These are phyloP conservation scores for Notolabrus celidotus DNA, from an alignment of 2,797 vertebrate species.

Conservation along the genomic window DNA sequence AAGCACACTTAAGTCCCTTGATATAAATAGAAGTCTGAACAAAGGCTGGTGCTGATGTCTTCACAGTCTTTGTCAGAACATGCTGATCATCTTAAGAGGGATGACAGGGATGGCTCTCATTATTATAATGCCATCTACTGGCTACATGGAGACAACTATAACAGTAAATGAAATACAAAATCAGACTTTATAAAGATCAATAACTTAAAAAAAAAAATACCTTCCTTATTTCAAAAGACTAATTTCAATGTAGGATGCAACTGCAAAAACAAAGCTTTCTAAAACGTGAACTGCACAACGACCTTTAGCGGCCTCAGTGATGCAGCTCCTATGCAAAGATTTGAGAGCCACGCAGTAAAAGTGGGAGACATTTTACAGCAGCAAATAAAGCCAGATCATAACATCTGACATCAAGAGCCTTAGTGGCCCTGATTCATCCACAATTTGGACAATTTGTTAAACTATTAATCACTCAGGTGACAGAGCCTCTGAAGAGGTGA, in stretches of 20 bases:
- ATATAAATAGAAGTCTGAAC: constrained; percentile 50
- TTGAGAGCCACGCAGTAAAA: constrained; percentile 71
- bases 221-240: not conserved
- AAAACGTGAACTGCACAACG: constrained; percentile 43
- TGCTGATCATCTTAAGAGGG: constrained; percentile 35
- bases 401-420: constrained; percentile 77
- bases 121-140: constrained; percentile 70
- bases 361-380: constrained; percentile 81
- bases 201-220: not conserved
- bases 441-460: constrained; percentile 85
- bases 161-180: constrained; percentile 9
- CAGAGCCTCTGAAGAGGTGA: constrained; percentile 76
- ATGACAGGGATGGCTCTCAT: constrained; percentile 36
- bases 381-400: constrained; percentile 82
- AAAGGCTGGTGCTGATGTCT: constrained; percentile 44
- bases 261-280: constrained; percentile 10
- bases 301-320: constrained; percentile 53
- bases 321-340: constrained; percentile 60
- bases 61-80: constrained; percentile 48
- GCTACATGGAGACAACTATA: constrained; percentile 25
- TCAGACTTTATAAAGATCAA: constrained; percentile 6
- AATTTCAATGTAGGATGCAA: not conserved
- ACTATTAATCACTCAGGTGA: constrained; percentile 80
- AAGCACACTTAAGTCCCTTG: constrained; percentile 28
- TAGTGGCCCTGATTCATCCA: constrained; percentile 80